Evolutionary conservation across 2,113 vertebrate genomes (phyloP), one percentile per base, ranked within the genome.

Genomic region (Nesospiza acunhae): DNA sequence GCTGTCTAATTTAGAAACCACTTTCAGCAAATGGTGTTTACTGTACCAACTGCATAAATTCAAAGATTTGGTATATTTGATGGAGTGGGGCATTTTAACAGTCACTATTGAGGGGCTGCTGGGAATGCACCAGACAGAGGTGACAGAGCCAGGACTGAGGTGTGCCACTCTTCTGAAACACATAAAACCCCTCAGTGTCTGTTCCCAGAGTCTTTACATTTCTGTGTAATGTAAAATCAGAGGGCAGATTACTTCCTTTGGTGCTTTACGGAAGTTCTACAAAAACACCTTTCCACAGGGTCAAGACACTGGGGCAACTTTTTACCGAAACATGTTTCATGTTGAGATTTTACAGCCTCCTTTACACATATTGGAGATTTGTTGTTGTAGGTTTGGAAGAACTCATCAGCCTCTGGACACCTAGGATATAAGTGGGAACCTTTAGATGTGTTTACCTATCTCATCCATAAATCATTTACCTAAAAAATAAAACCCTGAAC

Each of bases 1-100:
- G 2, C 3, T 22, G 19, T 76, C 85, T 89, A 46, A 93, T 84
- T 93, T 84, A 93, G 58, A 87, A 96, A 77, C 49, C 41, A 22
- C 52, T 73, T 62, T 86, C 59, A 78, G 68, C 39, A 92, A 90
- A 79, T 8, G 26, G 49, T 52, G 56, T 78, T 84, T 84, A 66
- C 75, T 93, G 66, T 58, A 47, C 26, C 18, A 18, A 72, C 59
- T 37, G 49, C 13, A 78, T 42, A 39, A 87, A 95, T 62, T 35
- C 62, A 75, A 84, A 72, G 44, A 68, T 68, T 90, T 56, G 33
- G 53, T 27, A 6, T 33, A 41, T 66, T 30, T 58, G 41, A 55
- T 64, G 44, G 68, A 78, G 44, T 39, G 52, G 47, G 27, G 44
- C 39, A 83, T 37, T 76, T 44, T 33, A 83, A 52, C 14, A 79